Base-by-base conservation (phyloP, 2,113 vertebrate species). In the Rhea pennata region DNA sequence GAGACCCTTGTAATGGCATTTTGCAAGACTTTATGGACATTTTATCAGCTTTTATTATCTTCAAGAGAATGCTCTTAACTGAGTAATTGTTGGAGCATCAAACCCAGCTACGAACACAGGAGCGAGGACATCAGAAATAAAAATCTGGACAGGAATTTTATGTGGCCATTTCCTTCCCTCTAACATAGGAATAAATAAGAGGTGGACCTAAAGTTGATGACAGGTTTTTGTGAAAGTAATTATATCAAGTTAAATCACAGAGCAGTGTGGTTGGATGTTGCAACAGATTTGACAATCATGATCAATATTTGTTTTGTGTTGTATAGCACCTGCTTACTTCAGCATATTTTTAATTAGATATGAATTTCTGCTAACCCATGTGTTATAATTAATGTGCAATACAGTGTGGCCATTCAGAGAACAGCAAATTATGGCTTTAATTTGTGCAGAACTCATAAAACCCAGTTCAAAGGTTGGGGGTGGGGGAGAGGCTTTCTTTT, bases 11-110 rank as follows among this genome's bases (percentile, higher is more conserved):
- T 95, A 94, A 95, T 95, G 96, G 91, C 12, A 8, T 97, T 96
- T 95, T 96, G 80, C 56, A 80, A 90, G 87, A 90, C 94, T 97
- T 97, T 97, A 96, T 96, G 86, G 85, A 89, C 81, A 36, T 95
- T 97, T 96, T 97, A 92, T 94, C 91, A 90, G 72, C 87, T 95
- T 97, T 97, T 95, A 92, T 97, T 96, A 92, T 95, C 95, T 94
- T 31, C 51, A 95, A 88, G 66, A 93, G 74, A 96, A 91, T 82
- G 62, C 59, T 81, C 40, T 91, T 97, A 67, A 94, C 87, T 93
- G 92, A 92, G 56, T 96, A 92, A 89, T 73, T 92, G 90, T 93
- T 88, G 85, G 27, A 77, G 81, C 75, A 71, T 90, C 91, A 94
- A 92, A 65, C n/a, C 67, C 90, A 9, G 16, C 73, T 95, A 31